These are phyloP conservation scores for Romanogobio albipinnatus DNA, from an alignment of 2,113 vertebrate species.

Conservation along the genomic window DNA sequence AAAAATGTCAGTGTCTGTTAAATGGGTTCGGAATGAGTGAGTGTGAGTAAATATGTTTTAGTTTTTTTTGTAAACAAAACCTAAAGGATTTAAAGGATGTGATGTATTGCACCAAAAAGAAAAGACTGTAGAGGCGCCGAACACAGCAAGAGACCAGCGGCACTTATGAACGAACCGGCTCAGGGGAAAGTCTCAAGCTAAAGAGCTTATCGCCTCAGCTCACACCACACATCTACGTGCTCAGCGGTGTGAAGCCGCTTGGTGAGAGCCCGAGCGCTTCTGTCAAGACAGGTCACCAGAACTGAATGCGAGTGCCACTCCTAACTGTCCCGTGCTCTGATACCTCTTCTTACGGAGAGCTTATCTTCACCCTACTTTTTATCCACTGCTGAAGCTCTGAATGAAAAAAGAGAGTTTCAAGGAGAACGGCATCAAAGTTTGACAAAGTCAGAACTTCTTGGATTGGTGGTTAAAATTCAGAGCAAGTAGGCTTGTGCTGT, in stretches of 20 bases:
- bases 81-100: not conserved
- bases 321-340: conserved; percentile 43
- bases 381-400: too few relatives aligned
- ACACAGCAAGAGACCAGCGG: not conserved
- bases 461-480: conserved; percentile 42
- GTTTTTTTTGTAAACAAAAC: not conserved
- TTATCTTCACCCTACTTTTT: conserved; percentile 56
- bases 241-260: conserved; percentile 53
- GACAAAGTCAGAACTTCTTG: conserved; percentile 52
- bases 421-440: conserved; percentile 58
- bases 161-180: not conserved
- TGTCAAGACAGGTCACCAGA: conserved; percentile 53
- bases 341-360: conserved; percentile 49
- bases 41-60: not conserved
- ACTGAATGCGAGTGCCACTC: conserved; percentile 52
- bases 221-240: conserved; percentile 48
- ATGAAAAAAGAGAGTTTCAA: conserved; percentile 26
- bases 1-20: too few relatives aligned
- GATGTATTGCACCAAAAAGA: not conserved
- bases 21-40: not conserved
- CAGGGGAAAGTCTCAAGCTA: not conserved
- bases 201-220: conserved; percentile 29
- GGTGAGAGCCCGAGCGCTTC: conserved; percentile 22
- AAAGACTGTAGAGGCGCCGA: not conserved
- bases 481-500: conserved; percentile 16